A percentile compares a stretch with the other conserved stretches of the same genome.
Conservation (phyloP, 2,113 vertebrate species). For the Ariopsis seemanni region DNA sequence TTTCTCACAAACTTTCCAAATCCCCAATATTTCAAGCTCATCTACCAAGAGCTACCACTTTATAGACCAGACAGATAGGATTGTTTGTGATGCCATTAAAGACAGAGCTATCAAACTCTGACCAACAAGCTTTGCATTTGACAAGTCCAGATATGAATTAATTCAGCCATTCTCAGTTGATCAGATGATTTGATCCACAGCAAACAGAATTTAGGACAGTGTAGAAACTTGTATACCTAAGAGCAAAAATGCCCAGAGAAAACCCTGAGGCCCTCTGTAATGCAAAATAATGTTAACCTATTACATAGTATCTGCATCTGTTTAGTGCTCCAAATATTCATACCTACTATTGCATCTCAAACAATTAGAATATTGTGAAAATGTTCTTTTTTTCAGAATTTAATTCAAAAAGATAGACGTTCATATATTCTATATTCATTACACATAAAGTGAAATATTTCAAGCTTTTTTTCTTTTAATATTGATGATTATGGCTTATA, state of each 20-base stretch:
- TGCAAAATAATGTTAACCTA: neutral
- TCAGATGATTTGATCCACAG: neutral
- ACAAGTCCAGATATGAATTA: neutral
- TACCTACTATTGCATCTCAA: neutral
- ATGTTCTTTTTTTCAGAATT: too few species aligned
- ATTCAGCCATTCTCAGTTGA: neutral
- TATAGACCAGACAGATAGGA: slow-evolving; percentile 3
- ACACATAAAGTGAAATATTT: too few species aligned
- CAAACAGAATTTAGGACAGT: neutral
- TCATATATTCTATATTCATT: too few species aligned
- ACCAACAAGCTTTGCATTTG: neutral
- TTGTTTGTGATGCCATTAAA: slow-evolving; percentile 21
- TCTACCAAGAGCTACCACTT: neutral
- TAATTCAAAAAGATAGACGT: too few species aligned
- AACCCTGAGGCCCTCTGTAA: neutral
- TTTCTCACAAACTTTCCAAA: neutral
- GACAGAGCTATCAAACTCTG: neutral
- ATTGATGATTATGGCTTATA: too few species aligned
- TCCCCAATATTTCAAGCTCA: neutral
- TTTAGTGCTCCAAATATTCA: neutral
- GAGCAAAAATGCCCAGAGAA: neutral
- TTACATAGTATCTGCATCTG: neutral
- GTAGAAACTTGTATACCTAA: slow-evolving; percentile 1
- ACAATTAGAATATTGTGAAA: too few species aligned
- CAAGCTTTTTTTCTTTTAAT: too few species aligned